Percentiles rank a stretch among this genome's conserved stretches.
phyloP scores from a whole-genome alignment of 2,888 invertebrate genomes.

The Busseola fusca region DNA sequence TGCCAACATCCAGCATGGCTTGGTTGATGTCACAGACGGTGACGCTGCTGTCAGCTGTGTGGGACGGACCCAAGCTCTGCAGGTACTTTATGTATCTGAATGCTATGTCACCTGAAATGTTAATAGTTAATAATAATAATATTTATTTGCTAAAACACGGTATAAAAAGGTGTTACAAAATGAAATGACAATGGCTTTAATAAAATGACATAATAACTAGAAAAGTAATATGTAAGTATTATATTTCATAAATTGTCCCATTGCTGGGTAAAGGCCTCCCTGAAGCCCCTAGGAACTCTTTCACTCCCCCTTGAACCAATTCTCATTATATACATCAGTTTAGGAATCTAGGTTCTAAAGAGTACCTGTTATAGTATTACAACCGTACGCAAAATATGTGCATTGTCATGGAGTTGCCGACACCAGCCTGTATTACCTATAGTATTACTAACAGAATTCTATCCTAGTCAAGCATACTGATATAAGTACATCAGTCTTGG shows the following conservation, averaged over 20 bases:
- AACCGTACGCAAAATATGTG: too few relatives aligned
- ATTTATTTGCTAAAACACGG: too few relatives aligned
- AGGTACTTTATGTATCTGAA: slow-evolving; percentile 95
- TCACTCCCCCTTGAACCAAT: too few relatives aligned
- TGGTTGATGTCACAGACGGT: slow-evolving; percentile 97
- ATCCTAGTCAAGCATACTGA: background rate
- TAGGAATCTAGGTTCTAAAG: background rate
- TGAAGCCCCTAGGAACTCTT: too few relatives aligned
- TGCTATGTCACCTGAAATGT: slow-evolving; percentile 94
- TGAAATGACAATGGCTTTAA: too few relatives aligned
- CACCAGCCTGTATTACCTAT: too few relatives aligned
- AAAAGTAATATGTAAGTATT: background rate
- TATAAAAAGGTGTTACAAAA: too few relatives aligned
- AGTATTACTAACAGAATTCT: background rate
- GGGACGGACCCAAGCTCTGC: slow-evolving; percentile 78
- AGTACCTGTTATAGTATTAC: background rate
- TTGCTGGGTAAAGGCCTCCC: too few relatives aligned
- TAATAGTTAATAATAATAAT: too few relatives aligned
- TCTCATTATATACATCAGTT: background rate
- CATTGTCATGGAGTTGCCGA: too few relatives aligned
- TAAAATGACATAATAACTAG: background rate
- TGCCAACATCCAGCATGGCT: slow-evolving; percentile 98
- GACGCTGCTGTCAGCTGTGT: slow-evolving; percentile 89
- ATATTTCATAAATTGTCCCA: background rate
- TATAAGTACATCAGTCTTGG: background rate